Conservation (phyloP, 2,113 vertebrate genomes). For the Thinocorus orbignyianus region DNA sequence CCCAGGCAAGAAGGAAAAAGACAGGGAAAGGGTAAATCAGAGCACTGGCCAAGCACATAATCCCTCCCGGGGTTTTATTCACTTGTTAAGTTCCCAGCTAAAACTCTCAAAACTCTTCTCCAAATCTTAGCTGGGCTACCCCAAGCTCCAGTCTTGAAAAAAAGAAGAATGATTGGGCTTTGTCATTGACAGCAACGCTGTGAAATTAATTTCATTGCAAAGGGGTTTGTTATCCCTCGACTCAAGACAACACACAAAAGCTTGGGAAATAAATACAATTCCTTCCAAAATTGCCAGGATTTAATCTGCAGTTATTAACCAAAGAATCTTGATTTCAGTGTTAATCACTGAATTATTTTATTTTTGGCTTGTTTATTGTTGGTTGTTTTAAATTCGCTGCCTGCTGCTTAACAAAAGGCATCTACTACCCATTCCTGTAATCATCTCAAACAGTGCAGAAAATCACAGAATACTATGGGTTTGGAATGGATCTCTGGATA, state of each 20-base stretch:
- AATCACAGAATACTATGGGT: not conserved
- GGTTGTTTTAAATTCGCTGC: not conserved
- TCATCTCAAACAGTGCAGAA: constrained; percentile 38
- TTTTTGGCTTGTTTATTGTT: not conserved
- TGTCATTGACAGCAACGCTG: not conserved
- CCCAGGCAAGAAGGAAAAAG: too few relatives aligned
- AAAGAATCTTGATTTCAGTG: not conserved
- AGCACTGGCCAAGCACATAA: not conserved
- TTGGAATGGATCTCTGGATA: too few relatives aligned
- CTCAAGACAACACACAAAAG: not conserved
- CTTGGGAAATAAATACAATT: not conserved
- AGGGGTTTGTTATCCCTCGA: not conserved
- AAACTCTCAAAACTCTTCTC: not conserved
- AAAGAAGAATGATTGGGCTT: not conserved
- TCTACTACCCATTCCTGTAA: not conserved
- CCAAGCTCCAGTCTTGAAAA: not conserved
- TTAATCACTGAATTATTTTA: not conserved
- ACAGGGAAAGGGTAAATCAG: too few relatives aligned
- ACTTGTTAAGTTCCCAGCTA: not conserved
- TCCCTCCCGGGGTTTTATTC: not conserved
- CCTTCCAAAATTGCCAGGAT: not conserved
- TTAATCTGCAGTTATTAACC: not conserved
- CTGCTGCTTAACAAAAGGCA: not conserved
- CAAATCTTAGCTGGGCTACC: not conserved
- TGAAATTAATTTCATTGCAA: not conserved